Percentiles rank a stretch among this genome's conserved stretches.
phyloP scores from a whole-genome alignment of 1,140 invertebrate genomes.

The Drosophila bifasciata region DNA sequence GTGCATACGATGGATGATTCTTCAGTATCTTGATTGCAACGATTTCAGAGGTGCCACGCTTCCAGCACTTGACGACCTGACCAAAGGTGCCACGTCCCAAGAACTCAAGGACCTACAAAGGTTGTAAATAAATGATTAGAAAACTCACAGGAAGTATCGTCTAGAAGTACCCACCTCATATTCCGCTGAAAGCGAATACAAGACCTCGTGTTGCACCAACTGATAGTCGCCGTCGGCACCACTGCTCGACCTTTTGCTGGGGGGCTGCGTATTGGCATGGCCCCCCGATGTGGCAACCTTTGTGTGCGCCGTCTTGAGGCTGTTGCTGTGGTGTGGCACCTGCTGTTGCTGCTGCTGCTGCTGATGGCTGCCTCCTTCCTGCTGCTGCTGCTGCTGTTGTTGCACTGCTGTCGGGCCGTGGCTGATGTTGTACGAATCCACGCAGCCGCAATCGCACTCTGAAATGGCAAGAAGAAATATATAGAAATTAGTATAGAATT shows the following conservation, averaged over 20 bases:
- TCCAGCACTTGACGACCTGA: conserved; percentile 99
- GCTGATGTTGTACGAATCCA: conserved; percentile 64
- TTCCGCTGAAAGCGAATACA: conserved; percentile 96
- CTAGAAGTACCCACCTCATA: conserved; percentile 88
- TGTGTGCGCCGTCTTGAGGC: conserved; percentile 83
- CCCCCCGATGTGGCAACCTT: conserved; percentile 84
- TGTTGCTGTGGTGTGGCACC: conserved; percentile 45
- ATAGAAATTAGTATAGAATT: not conserved
- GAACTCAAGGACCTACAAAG: conserved; percentile 95
- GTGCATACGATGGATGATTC: conserved; percentile 99
- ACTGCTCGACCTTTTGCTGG: conserved; percentile 87
- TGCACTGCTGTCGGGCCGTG: conserved; percentile 49
- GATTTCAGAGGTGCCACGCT: conserved; percentile 99
- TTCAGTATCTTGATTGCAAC: conserved; percentile 99
- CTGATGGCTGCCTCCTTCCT: conserved; percentile 28
- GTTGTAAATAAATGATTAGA: not conserved
- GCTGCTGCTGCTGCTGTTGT: conserved; percentile 31
- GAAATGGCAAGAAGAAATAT: not conserved
- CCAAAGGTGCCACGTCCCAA: conserved; percentile 99
- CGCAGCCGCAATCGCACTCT: conserved; percentile 84
- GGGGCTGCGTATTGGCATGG: conserved; percentile 84
- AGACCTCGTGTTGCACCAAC: conserved; percentile 98
- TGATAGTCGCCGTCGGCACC: conserved; percentile 98
- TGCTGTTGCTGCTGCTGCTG: conserved; percentile 24
- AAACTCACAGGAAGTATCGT: too few species aligned